Conservation (phyloP, 37 sponge, comb jelly and placozoan species). For the Bolinopsis microptera region DNA sequence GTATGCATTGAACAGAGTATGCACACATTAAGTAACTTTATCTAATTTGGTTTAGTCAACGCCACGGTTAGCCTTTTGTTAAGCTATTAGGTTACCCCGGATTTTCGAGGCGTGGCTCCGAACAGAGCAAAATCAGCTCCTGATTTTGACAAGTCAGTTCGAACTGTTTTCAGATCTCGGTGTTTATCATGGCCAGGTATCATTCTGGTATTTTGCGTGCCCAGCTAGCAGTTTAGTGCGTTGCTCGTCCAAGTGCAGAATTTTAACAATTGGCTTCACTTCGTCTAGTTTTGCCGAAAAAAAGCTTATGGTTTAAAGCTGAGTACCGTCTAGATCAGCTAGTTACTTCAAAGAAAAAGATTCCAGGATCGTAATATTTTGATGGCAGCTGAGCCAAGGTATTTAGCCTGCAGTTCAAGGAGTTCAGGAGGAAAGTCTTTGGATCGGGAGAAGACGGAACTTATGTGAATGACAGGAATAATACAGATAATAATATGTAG, state of each 20-base stretch:
- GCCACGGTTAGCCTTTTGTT: slow-evolving; percentile 51
- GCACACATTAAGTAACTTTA: slow-evolving; percentile 46
- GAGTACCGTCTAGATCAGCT: not conserved
- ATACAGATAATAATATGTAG: not conserved
- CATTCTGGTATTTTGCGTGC: not conserved
- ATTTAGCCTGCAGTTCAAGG: not conserved
- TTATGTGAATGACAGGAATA: not conserved
- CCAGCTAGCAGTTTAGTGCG: not conserved
- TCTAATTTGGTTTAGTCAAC: slow-evolving; percentile 65
- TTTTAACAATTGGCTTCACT: not conserved
- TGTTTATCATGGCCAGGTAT: no score
- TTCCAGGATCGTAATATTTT: not conserved
- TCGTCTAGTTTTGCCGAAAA: not conserved
- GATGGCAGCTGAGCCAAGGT: not conserved
- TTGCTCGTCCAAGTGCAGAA: not conserved
- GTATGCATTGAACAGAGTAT: not conserved
- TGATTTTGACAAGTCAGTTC: not conserved
- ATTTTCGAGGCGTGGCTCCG: slow-evolving; percentile 38
- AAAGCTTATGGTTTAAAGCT: not conserved
- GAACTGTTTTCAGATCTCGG: not conserved
- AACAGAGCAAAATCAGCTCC: not conserved
- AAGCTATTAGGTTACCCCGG: slow-evolving; percentile 62
- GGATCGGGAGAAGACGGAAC: not conserved
- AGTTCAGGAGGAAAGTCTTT: not conserved
- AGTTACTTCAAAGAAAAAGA: not conserved